Conservation (phyloP, 2,888 invertebrate genomes). For the Hybos culiciformis region DNA sequence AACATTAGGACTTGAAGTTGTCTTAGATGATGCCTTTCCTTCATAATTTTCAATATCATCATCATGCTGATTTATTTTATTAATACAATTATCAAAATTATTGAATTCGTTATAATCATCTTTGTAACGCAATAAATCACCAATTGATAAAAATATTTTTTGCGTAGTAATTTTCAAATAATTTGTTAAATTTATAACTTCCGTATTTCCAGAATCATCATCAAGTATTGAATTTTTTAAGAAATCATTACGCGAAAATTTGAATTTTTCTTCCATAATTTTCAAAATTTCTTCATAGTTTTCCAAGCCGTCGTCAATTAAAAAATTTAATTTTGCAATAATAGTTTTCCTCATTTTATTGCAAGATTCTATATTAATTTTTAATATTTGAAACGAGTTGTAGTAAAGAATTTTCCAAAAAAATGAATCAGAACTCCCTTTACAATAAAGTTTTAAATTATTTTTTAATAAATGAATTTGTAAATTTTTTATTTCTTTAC, state of each 20-base stretch:
- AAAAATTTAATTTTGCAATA: slow-evolving; percentile 40
- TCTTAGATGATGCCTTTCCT: no score
- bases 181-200: no score
- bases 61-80: no score
- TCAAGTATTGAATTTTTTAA: slow-evolving; percentile 33
- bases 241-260: slow-evolving; percentile 39
- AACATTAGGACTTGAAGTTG: no score
- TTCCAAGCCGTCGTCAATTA: slow-evolving; percentile 61
- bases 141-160: slow-evolving; percentile 76
- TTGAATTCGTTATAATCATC: slow-evolving; percentile 49
- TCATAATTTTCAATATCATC: no score
- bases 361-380: slow-evolving; percentile 44
- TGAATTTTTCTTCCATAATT: slow-evolving; percentile 58
- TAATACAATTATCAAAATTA: no score
- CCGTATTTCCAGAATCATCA: no score
- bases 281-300: slow-evolving; percentile 67
- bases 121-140: slow-evolving; percentile 84
- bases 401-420: slow-evolving; percentile 88
- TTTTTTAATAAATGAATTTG: no score
- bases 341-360: slow-evolving; percentile 33
- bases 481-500: no score
- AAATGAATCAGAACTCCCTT: slow-evolving; percentile 75
- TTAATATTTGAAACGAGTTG: slow-evolving; percentile 69
- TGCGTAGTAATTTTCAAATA: slow-evolving; percentile 64
- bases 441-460: slow-evolving; percentile 75